Evolutionary conservation across 1,140 invertebrate genomes (phyloP).

Genomic region (Drosophila hydei): DNA sequence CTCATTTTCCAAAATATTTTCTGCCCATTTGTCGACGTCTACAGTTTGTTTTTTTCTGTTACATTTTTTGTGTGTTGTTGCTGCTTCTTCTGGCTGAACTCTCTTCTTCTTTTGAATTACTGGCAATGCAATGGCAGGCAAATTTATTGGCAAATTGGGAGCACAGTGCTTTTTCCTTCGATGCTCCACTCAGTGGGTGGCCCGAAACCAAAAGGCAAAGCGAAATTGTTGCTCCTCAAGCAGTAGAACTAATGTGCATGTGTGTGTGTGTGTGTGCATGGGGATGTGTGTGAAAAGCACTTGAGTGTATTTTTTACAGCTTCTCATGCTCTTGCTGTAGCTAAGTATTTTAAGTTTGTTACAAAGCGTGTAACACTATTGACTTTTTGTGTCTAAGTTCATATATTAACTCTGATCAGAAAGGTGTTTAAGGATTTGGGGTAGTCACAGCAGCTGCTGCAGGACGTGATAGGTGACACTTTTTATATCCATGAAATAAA

Average conservation of each 20-base stretch:
- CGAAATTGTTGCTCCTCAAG: conserved; percentile 28
- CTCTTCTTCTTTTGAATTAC: conserved; percentile 68
- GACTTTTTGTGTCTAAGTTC: neutral
- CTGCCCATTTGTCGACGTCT: conserved; percentile 16
- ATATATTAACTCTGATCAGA: neutral
- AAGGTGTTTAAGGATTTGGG: too few relatives aligned
- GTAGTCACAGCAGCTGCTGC: too few relatives aligned
- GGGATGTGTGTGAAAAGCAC: conserved; percentile 28
- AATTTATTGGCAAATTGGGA: conserved; percentile 82
- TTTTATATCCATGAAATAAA: too few relatives aligned
- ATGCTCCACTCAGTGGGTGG: conserved; percentile 17
- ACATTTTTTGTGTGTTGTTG: conserved; percentile 4
- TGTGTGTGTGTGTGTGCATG: conserved; percentile 1
- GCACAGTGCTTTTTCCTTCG: conserved; percentile 67
- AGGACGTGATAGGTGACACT: too few relatives aligned
- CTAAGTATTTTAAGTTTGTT: conserved; percentile 11
- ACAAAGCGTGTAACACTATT: conserved; percentile 1
- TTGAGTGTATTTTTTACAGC: conserved; percentile 80
- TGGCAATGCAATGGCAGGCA: conserved; percentile 70
- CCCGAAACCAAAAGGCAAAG: conserved; percentile 10
- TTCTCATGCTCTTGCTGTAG: conserved; percentile 27
- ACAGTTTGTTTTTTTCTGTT: neutral
- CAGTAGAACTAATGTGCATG: conserved; percentile 10
- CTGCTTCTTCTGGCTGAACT: conserved; percentile 32
- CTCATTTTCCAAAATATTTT: conserved; percentile 27